phyloP scores from a whole-genome alignment of 2,797 vertebrate genomes.

The Hypotaenidia philippensis region DNA sequence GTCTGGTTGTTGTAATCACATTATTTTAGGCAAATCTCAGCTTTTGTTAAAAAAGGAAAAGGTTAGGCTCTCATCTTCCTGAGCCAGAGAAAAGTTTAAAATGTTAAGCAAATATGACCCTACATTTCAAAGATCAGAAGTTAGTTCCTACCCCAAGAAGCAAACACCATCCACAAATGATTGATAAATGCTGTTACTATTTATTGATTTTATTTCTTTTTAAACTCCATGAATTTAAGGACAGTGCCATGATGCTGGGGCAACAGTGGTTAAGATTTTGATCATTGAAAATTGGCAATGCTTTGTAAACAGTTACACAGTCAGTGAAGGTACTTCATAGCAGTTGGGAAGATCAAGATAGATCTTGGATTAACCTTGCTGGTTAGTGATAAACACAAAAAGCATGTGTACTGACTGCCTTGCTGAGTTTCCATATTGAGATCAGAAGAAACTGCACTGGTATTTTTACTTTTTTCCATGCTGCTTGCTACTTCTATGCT shows the following conservation, averaged over 20 bases:
- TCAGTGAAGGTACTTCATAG: not conserved
- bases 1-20: not conserved
- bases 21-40: conserved; percentile 27
- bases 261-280: not conserved
- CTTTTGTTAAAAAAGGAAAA: not conserved
- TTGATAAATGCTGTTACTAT: not conserved
- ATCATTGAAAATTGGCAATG: not conserved
- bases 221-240: not conserved
- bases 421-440: not conserved
- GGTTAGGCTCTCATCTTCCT: conserved; percentile 1
- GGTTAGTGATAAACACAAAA: conserved; percentile 32
- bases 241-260: not conserved
- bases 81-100: conserved; percentile 45
- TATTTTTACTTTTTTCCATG: not conserved
- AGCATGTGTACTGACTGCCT: not conserved
- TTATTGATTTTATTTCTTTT: not conserved
- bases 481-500: not conserved
- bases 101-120: not conserved
- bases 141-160: not conserved
- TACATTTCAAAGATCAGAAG: conserved; percentile 26
- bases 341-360: not conserved
- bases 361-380: conserved; percentile 1
- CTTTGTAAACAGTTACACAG: not conserved
- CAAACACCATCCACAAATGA: not conserved
- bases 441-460: not conserved